Evolutionary conservation across 1,140 invertebrate genomes (phyloP), one percentile per base, ranked within the genome.

Genomic region (Polypedilum pembai): DNA sequence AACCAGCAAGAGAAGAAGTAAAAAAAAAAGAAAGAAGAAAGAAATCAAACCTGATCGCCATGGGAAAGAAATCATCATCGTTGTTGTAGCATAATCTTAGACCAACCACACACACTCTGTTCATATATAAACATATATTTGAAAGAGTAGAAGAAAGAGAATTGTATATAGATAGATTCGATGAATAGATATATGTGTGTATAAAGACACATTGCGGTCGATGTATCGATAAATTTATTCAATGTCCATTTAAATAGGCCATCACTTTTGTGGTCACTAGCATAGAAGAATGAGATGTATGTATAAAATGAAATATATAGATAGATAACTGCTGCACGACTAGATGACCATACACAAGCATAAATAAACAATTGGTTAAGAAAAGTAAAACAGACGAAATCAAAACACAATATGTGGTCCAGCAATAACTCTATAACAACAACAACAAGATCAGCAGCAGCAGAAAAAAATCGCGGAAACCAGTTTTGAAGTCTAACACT

Each of bases 321-420:
- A 18, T 18, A 69, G 8, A 20, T 18, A 18, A 18, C 17, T 8
- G 20, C 17, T 8, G 20, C 15, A 69, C 65, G 65, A 20, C 24
- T 20, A 20, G 65, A 69, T 20, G 65, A 10, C 8, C 18, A 21
- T 69, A 69, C 65, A 69, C 8, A 56, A 56, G 45, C 65, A 69
- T 69, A 69, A 69, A 69, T 18, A 69, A 69, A 69, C 65, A 69
- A 69, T 69, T 18, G 65, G 65, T 21, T 20, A 69, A 69, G 18
- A 69, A 4, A 69, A 56, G n/a, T 56, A 21, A 69, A 69, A 21
- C 65, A 69, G 15, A 69, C 65, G 18, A 21, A 69, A 69, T 69
- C 65, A 69, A 69, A 69, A 69, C 65, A 69, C 65, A 20, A 18
- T 69, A 69, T 69, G 65, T 69, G 65, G 65, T 69, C 65, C 65